These are phyloP conservation scores for Typhlichthys subterraneus DNA, from an alignment of 2,797 vertebrate genomes.

Conservation along the genomic window DNA sequence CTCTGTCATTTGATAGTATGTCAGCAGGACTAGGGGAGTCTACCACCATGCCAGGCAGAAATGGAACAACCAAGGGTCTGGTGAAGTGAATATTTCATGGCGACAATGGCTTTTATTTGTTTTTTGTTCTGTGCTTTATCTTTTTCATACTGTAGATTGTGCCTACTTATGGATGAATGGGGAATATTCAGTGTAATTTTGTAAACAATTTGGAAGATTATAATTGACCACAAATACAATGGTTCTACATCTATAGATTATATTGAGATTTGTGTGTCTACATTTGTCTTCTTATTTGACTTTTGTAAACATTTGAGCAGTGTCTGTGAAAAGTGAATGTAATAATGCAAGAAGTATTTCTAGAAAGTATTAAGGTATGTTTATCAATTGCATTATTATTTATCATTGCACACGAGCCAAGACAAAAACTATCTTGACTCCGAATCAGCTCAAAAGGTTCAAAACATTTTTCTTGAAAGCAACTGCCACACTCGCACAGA, in stretches of 20 bases:
- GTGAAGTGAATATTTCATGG: slow-evolving; percentile 74
- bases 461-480: neutral
- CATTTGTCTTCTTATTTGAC: too few species aligned
- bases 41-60: slow-evolving; percentile 8
- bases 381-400: neutral
- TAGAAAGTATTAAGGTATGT: too few species aligned
- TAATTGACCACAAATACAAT: too few species aligned
- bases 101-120: slow-evolving; percentile 63
- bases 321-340: too few species aligned
- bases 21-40: slow-evolving; percentile 21
- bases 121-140: slow-evolving; percentile 26
- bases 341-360: too few species aligned
- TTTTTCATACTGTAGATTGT: neutral
- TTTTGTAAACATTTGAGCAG: too few species aligned
- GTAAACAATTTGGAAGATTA: too few species aligned
- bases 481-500: neutral
- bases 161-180: neutral
- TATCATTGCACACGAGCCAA: neutral
- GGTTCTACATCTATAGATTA: too few species aligned
- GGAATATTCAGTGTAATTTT: neutral
- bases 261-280: too few species aligned
- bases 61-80: slow-evolving; percentile 35
- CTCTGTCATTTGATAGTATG: slow-evolving; percentile 66
- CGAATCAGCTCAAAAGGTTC: neutral
- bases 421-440: neutral